These are phyloP conservation scores for Melanogrammus aeglefinus DNA, from an alignment of 2,797 vertebrate genomes.

Conservation along the genomic window DNA sequence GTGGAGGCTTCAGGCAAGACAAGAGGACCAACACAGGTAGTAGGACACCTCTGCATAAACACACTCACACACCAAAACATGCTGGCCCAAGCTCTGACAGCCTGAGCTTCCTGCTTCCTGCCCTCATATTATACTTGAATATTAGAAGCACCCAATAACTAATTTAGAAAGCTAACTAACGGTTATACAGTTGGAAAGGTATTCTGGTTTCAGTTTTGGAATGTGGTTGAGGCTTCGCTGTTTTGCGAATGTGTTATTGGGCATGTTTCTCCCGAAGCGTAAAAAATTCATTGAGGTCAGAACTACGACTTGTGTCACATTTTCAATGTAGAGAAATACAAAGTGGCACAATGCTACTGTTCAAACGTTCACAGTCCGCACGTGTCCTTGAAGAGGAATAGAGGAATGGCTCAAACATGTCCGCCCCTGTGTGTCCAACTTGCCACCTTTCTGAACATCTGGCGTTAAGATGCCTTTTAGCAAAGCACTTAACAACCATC, in stretches of 20 bases:
- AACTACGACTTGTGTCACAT: too few relatives aligned
- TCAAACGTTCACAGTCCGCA: neutral
- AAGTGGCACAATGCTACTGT: too few relatives aligned
- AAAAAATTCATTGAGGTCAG: too few relatives aligned
- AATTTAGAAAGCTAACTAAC: too few relatives aligned
- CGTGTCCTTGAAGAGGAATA: neutral
- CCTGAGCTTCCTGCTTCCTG: neutral
- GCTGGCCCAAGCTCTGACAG: constrained; percentile 4
- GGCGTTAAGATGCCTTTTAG: constrained; percentile 1
- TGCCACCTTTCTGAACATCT: neutral
- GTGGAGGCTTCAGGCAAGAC: constrained; percentile 4
- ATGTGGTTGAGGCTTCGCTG: too few relatives aligned
- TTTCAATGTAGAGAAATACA: too few relatives aligned
- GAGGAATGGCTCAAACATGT: neutral
- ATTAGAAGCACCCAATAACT: too few relatives aligned
- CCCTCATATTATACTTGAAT: neutral
- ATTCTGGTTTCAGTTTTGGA: too few relatives aligned
- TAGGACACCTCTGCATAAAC: too few relatives aligned
- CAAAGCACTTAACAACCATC: neutral
- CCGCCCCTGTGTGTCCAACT: neutral
- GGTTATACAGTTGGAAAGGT: too few relatives aligned
- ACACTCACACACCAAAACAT: neutral
- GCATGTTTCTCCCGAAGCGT: too few relatives aligned
- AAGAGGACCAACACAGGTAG: neutral
- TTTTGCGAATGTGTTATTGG: too few relatives aligned